Evolutionary conservation across 2,888 invertebrate genomes (phyloP).

Genomic region (Hemaris fuciformis): DNA sequence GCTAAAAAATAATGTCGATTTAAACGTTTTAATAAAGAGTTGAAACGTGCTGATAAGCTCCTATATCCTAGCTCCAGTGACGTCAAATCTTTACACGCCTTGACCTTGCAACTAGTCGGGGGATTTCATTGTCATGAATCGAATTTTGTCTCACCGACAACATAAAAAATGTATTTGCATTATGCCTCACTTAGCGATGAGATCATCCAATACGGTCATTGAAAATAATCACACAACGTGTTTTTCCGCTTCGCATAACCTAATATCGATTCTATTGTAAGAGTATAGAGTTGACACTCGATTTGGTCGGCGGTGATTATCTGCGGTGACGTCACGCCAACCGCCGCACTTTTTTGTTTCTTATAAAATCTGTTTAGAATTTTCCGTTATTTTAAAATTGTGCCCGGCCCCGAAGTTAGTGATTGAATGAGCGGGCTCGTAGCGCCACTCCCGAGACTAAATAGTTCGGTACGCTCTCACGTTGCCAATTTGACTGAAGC

Average conservation of each 20-base stretch:
- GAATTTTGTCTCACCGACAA: neutral
- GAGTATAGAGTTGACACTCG: neutral
- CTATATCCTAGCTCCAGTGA: neutral
- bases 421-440: neutral
- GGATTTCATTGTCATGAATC: neutral
- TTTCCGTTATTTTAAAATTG: conserved; percentile 2
- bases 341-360: neutral
- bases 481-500: neutral
- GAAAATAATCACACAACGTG: conserved; percentile 6
- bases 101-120: neutral
- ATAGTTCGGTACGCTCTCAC: neutral
- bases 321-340: neutral
- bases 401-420: neutral
- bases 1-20: neutral
- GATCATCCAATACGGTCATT: conserved; percentile 7
- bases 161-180: conserved; percentile 4
- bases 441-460: neutral
- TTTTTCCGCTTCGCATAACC: neutral
- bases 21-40: no score
- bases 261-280: conserved; percentile 2
- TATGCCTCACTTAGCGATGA: conserved; percentile 9
- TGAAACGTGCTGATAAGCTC: no score
- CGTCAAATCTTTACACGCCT: neutral
- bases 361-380: neutral
- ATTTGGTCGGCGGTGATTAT: neutral